Evolutionary conservation across 2,797 vertebrate genomes (phyloP).

Genomic region (Passerculus sandwichensis): DNA sequence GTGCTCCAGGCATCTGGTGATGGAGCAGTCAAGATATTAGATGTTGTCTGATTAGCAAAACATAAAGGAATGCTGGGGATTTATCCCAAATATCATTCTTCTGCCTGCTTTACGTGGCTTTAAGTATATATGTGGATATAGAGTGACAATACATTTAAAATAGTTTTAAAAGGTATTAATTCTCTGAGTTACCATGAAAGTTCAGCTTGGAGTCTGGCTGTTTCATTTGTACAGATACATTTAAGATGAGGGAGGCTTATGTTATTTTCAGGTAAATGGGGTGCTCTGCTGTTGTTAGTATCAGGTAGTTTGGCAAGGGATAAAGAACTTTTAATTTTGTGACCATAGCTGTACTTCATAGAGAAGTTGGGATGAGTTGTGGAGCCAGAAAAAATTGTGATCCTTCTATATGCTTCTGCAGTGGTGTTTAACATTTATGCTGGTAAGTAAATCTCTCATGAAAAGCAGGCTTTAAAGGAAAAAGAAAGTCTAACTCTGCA

Average conservation of each 20-base stretch:
- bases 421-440: neutral
- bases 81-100: neutral
- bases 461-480: slow-evolving; percentile 33
- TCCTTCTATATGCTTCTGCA: neutral
- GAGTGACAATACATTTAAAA: neutral
- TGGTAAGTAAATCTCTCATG: slow-evolving; percentile 36
- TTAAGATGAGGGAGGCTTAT: neutral
- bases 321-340: neutral
- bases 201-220: neutral
- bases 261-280: neutral
- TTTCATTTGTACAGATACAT: neutral
- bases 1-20: neutral
- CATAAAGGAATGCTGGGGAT: neutral
- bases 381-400: neutral
- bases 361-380: neutral
- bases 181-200: neutral
- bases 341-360: neutral
- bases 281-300: neutral
- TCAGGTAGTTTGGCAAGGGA: neutral
- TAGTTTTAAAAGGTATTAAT: neutral
- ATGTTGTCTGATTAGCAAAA: neutral
- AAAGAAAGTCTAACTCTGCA: slow-evolving; percentile 11
- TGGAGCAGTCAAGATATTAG: neutral
- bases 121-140: neutral
- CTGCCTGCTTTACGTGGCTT: neutral